A percentile compares a stretch with the other conserved stretches of the same genome.
phyloP scores from a whole-genome alignment of 64 coral and sea anemone genomes.

The Montipora foliosa region DNA sequence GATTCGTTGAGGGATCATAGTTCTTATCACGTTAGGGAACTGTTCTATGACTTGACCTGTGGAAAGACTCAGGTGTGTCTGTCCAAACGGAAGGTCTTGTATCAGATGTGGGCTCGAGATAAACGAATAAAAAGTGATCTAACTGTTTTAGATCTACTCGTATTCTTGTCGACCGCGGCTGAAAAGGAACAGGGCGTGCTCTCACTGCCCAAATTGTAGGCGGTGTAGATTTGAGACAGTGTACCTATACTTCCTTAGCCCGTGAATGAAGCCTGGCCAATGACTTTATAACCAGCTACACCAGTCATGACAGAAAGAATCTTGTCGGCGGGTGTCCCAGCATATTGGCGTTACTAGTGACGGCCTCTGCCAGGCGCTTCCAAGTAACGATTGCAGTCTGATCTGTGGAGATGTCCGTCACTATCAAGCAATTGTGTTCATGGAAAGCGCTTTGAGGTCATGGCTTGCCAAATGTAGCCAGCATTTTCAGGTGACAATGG shows the following conservation, averaged over 20 bases:
- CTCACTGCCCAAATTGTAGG: conserved; percentile 41
- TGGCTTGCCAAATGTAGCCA: conserved; percentile 51
- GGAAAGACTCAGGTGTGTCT: background rate
- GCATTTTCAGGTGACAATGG: conserved; percentile 61
- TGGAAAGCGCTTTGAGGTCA: conserved; percentile 18
- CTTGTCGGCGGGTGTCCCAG: conserved; percentile 56
- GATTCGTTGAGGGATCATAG: conserved; percentile 38
- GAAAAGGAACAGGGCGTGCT: conserved; percentile 23
- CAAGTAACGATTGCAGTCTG: conserved; percentile 27
- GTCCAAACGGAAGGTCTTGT: conserved; percentile 20
- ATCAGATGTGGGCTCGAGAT: conserved; percentile 44
- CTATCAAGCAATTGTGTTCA: conserved; percentile 42
- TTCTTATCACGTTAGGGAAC: conserved; percentile 49
- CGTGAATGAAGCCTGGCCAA: background rate
- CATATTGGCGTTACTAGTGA: background rate
- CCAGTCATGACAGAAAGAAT: conserved; percentile 44
- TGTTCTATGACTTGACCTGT: conserved; percentile 8
- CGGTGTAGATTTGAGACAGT: conserved; percentile 43
- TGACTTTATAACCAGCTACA: conserved; percentile 23
- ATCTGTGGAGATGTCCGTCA: conserved; percentile 30
- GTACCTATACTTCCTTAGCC: too few relatives aligned
- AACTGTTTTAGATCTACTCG: background rate
- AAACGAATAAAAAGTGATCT: conserved; percentile 38
- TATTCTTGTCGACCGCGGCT: background rate
- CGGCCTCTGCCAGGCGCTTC: conserved; percentile 53